Conservation (phyloP, 2,797 vertebrate genomes). For the Xenops minutus region DNA sequence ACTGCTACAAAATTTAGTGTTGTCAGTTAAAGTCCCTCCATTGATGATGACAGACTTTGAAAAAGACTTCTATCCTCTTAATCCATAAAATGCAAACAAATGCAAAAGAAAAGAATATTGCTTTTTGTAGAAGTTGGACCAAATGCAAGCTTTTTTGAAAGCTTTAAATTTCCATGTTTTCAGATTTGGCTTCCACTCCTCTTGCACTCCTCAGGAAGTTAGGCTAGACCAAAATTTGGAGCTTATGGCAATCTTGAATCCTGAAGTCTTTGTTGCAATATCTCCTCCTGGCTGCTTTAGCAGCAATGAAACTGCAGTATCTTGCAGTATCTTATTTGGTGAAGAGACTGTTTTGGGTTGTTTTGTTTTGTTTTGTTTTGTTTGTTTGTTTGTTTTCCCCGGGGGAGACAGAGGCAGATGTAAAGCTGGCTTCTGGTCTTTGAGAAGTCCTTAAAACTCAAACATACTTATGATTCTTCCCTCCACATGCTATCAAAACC, state of each 20-base stretch:
- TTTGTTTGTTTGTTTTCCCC: neutral
- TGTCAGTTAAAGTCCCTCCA: neutral
- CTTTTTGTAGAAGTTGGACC: neutral
- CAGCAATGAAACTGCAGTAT: neutral
- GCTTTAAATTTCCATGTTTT: neutral
- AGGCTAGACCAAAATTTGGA: neutral
- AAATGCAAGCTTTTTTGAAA: neutral
- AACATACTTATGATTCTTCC: neutral
- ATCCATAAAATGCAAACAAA: neutral
- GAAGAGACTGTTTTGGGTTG: neutral
- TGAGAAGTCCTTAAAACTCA: neutral
- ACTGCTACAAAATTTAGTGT: neutral
- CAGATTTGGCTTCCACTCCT: fast-evolving
- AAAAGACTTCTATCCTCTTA: neutral
- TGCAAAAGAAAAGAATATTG: neutral
- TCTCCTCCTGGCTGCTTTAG: neutral
- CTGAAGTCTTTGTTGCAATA: neutral
- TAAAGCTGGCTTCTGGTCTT: neutral
- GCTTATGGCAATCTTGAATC: neutral
- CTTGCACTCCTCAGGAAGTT: fast-evolving
- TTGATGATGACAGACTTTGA: neutral
- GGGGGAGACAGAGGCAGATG: neutral
- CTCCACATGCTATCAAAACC: fast-evolving
- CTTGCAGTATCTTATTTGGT: neutral
- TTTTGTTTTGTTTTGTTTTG: too few relatives aligned